Evolutionary conservation across 2,797 vertebrate genomes (phyloP), one percentile per base, ranked within the genome.

Genomic region (Heliangelus exortis): DNA sequence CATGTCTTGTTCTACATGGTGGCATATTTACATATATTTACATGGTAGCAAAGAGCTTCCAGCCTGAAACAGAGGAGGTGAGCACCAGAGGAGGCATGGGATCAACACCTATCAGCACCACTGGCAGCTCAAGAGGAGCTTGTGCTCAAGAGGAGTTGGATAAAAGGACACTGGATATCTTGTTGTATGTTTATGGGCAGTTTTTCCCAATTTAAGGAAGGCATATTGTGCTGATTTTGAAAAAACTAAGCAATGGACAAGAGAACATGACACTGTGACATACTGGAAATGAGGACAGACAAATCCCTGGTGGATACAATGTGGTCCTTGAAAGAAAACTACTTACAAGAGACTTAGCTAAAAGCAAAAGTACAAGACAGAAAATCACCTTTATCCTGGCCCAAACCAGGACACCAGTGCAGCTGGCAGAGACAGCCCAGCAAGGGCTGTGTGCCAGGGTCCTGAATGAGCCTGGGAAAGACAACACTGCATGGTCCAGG

Each of bases 101-200:
- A 14, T 20, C 39, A 54, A 14, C n/a, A 33, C 15, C 20, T 14
- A 4, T 4, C 34, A 66, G 29, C 54, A 29, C n/a, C 53, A 39
- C n/a, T 63, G 33, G 34, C 45, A 81, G 72, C 39, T 66, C 55
- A 31, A 39, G 39, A 39, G 12, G 39, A 39, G 39, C 39, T 39
- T 39, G 39, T 39, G 39, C 39, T 13, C 39, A 39, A 51, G 43
- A 88, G 50, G 25, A 90, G 41, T 15, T 33, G 51, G 66, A 54
- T 53, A 77, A 84, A 41, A 23, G n/a, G 7, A 33, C 10, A 5
- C 0, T 1, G 51, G 33, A 41, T 61, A 2, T 0, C 17, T 50
- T 23, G 2, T 22, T 51, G 8, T 28, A 5, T 26, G 28, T 50
- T 85, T 51, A 29, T 12, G 59, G 67, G 12, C 20, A 39, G 8